Base-by-base conservation (phyloP, 2,797 vertebrate species). In the Phrynocephalus forsythii region DNA sequence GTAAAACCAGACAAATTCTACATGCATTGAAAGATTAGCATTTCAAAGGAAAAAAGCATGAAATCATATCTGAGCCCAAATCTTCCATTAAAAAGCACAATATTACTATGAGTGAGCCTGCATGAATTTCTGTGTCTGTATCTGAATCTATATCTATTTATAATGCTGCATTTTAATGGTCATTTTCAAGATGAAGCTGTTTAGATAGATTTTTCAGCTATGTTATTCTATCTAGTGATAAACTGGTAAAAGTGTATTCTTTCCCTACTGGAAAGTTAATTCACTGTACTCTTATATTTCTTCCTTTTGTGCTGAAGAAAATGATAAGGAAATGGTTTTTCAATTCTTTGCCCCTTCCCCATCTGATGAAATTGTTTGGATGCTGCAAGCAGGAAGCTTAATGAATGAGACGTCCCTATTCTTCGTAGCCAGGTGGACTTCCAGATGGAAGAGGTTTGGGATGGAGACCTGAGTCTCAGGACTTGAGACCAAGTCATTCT, bases 1-100 rank as follows among this genome's bases (percentile, higher is more conserved):
- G 82, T 71, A 9, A 38, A 88, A 71, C 68, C 77, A 75, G 44
- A 44, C 16, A 91, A 6, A 63, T 15, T 52, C 0, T 48, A 2
- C 75, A 6, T 76, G 24, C 86, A 30, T 48, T 68, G 1, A 16
- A 48, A 78, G 2, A 48, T 30, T 84, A 89, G 33, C 50, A 86
- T 86, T 87, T 83, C 56, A 83, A 10, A 50, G 71, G 38, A 44
- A 82, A 85, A 63, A 0, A 86, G 87, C 79, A 79, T 84, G 22
- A 84, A 90, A 92, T 9, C 1, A 0, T 87, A 30, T 79, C 50
- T 48, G 56, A 8, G 56, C 13, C 84, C 77, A 84, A 30, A 83
- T 75, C 26, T 81, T 81, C 38, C 24, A 16, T 81, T 38, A 73
- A 81, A 48, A n/a, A 3, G 20, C 71, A 80, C 72, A 44, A n/a